Base-by-base conservation (phyloP, 92 coral and sea anemone genomes). In the Ricordea florida region DNA sequence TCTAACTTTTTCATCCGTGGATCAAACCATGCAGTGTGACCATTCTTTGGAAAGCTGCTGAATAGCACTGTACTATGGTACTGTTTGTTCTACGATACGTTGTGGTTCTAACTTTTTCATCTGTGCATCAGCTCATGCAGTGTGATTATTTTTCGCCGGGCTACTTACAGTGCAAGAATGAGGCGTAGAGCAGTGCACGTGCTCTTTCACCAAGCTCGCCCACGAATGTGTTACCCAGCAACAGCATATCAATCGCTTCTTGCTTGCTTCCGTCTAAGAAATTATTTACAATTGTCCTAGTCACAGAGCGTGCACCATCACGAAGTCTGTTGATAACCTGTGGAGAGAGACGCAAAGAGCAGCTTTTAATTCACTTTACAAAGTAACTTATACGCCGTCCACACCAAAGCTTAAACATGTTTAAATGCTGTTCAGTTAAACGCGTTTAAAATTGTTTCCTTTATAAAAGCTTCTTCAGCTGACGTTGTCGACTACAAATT, bases 221-320 rank as follows among this genome's bases (percentile, higher is more conserved):
- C 28, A 93, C 97, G 21, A 94, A 94, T 13, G 97, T 92, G 90
- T 94, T 94, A 68, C 98, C 98, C 63, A 94, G 85, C 84, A 94
- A 67, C 53, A 94, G 26, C 93, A 94, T 92, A 64, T 94, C 98
- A 38, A 94, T 94, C 55, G 98, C 98, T 76, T 94, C 98, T 31
- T 94, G 98, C 49, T 92, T 94, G 71, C 98, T 94, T 26, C 98
- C 98, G 55, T 94, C 98, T 24, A 92, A 76, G 80, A 94, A 94
- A 69, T 94, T 94, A 64, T 79, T 94, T 22, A 83, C 85, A 22
- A 94, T 94, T 27, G 98, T 90, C 59, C 98, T 85, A 21, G 90
- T 83, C 15, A 94, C 98, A 10, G 98, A 94, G 47, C 93, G 93
- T 10, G 97, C 98, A 31, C 98, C 98, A 56, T 94, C 98, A 32